Base-by-base conservation (phyloP, 2,888 invertebrate genomes). In the Heteropelma amictum region DNA sequence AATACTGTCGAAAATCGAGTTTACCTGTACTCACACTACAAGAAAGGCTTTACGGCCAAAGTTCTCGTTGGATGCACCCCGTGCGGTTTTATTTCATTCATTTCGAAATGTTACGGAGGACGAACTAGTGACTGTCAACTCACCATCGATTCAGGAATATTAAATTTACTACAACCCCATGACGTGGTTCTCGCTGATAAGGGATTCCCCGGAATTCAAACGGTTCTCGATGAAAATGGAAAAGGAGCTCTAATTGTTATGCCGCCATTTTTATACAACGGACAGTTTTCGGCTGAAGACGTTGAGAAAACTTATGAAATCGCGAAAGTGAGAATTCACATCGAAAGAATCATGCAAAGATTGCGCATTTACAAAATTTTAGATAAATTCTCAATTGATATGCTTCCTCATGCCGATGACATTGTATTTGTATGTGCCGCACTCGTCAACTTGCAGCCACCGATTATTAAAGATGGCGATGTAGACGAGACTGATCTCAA, bases 151-250 rank as follows among this genome's bases (percentile, higher is more conserved):
- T n/a, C n/a, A n/a, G n/a, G n/a, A n/a, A n/a, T n/a, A n/a, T n/a
- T n/a, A n/a, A n/a, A n/a, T n/a, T n/a, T n/a, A n/a, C n/a, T n/a
- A n/a, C 61, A 77, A 64, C 40, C 72, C n/a, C 64, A 54, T 3
- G 79, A 79, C 60, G 42, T 49, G 2, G 70, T 77, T 19, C 53
- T 79, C 19, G 70, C 76, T 17, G 68, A 68, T 19, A 71, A n/a
- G n/a, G n/a, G n/a, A 76, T 69, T 72, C 14, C 72, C 69, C 3
- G 65, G 8, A 26, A 28, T 77, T n/a, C 51, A 47, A 56, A 35
- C 30, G 1, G 30, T 35, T 8, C 8, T 56, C 8, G 33, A 56
- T 7, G 49, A 38, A 30, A 60, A 3, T 54, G 72, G 72, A 6
- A 33, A 53, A 49, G 58, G 45, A n/a, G 49, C 49, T 3, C 2